These are phyloP conservation scores for Heteropelma amictum DNA, from an alignment of 2,888 invertebrate species.

Conservation along the genomic window DNA sequence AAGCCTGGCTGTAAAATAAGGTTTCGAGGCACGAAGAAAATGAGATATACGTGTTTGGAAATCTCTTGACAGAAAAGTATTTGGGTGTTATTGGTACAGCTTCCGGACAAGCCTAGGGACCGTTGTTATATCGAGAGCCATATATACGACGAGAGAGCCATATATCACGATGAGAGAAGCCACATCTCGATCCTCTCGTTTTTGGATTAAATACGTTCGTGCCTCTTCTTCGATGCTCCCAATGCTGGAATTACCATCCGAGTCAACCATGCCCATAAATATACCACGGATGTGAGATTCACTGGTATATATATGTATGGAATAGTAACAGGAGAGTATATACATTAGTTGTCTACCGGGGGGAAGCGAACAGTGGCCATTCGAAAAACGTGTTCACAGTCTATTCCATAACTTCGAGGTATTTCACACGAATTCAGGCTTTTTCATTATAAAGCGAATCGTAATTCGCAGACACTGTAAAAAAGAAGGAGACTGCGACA, in stretches of 20 bases:
- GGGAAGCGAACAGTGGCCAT: constrained; percentile 3
- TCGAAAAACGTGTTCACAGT: constrained; percentile 30
- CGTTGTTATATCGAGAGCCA: not conserved
- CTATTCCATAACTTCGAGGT: not conserved
- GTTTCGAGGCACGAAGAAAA: constrained; percentile 18
- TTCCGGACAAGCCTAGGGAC: constrained; percentile 12
- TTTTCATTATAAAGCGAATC: not conserved
- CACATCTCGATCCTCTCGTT: constrained; percentile 33
- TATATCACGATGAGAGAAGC: constrained; percentile 28
- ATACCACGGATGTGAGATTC: too few relatives aligned
- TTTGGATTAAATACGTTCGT: constrained; percentile 54
- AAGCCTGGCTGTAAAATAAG: constrained; percentile 2
- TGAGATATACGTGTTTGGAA: not conserved
- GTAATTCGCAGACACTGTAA: too few relatives aligned
- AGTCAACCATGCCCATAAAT: not conserved
- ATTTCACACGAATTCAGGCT: not conserved
- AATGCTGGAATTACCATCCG: constrained; percentile 22
- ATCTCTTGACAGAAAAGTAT: not conserved
- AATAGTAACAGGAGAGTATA: constrained; percentile 24
- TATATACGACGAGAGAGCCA: too few relatives aligned
- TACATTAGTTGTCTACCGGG: not conserved
- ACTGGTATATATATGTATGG: not conserved
- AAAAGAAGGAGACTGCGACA: too few relatives aligned
- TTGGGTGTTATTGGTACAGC: constrained; percentile 4
- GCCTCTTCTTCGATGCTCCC: constrained; percentile 47